Base-by-base conservation (phyloP, 2,888 invertebrate genomes). In the Silvanus unidentatus region DNA sequence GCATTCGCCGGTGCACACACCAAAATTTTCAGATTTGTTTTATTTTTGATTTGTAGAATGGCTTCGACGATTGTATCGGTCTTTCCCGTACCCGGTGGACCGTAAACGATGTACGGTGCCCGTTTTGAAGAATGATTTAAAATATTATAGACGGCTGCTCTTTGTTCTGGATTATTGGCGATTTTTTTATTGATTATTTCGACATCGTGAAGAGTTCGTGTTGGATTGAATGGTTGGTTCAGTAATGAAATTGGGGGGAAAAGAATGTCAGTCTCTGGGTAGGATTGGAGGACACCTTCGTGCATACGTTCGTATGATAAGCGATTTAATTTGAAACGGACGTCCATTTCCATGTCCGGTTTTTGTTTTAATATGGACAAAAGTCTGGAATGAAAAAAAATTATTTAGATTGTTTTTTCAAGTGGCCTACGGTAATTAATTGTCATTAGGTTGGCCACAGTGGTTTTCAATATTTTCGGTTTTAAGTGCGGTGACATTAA, bases 51-150 rank as follows among this genome's bases (percentile, higher is more conserved):
- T 39, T 65, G 87, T 42, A 80, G 70, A 38, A 88, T 79, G 2
- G 82, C 75, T 69, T 88, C 88, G 1, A 86, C 82, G 4, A 88
- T 63, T 1, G 86, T 86, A 0, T 83, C 75, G 1, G 87, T 86
- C 69, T 86, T 86, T 1, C 84, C 84, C 1, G 85, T 85, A 48
- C 91, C 93, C 39, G 93, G 92, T 30, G 93, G 93, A 1, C 93
- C 93, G 70, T 85, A 91, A 35, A 94, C 75, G 28, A 92, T 78
- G 61, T 89, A 93, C 0, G 94, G 92, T 1, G 78, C 77, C 1
- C 77, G 76, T 3, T 77, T 74, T 1, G 79, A 76, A 1, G 81
- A 76, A 6, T 79, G 80, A 12, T 77, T 73, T 4, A 85, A 59
- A 39, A 88, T 85, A 57, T 84, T 81, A 40, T 72, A 64, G 1